Evolutionary conservation across 2,113 vertebrate species (phyloP), one percentile per base, ranked within the genome.

Genomic region (Myotis brandtii): DNA sequence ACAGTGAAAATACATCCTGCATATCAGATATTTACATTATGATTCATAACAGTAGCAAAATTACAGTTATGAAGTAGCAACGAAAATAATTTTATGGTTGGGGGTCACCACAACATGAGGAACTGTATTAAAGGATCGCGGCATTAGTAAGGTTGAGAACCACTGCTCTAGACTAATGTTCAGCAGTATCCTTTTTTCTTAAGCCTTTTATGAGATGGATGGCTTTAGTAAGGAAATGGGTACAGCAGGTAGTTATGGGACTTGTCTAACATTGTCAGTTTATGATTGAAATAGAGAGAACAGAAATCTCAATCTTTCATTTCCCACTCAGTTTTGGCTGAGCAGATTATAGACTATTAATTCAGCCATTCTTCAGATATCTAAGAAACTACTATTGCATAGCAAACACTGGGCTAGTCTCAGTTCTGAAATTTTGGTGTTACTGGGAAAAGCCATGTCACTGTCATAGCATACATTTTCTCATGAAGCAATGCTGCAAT

Each of bases 121-220:
- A 43, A 43, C 40, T 43, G 40, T 43, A 43, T 43, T 43, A 43
- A 43, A 43, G 40, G 40, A 5, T 43, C 40, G 40, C 40, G 6
- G 40, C 40, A 43, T 43, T 43, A 43, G 40, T 5, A 43, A 43
- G 5, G 40, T 43, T 43, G 40, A 6, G 40, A 43, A 43, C 40
- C 40, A 43, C 40, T 43, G 40, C 25, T 80, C 83, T 46, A 95
- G 23, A 92, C 70, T 95, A 81, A 91, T 89, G 37, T 27, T 90
- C 37, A 46, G 10, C 50, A 50, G 10, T 40, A 46, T 56, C 70
- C 56, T 92, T 88, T 76, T 66, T 90, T 96, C 64, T 73, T 77
- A 52, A 90, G 43, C 30, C 3, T 13, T 89, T 86, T 75, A 72
- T 50, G 62, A 70, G 50, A 72, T 66, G 12, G 27, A 75, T 83